A percentile compares a stretch with the other conserved stretches of the same genome.
Evolutionary conservation across 2,797 vertebrate species (phyloP).

Genomic region (Amphiprion clarkii): DNA sequence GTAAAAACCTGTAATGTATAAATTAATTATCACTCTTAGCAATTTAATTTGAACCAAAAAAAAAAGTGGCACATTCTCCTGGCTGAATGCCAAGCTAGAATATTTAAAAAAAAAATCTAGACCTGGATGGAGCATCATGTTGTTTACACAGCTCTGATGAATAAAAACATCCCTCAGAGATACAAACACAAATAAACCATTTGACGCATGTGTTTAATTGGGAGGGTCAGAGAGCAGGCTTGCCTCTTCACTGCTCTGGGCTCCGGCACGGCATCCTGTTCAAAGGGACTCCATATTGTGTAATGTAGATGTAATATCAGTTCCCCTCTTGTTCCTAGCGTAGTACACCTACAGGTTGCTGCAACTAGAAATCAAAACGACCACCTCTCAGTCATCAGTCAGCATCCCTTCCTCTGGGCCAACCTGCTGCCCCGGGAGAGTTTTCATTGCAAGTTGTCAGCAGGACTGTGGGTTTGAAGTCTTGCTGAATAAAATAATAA

Average conservation of each 20-base stretch:
- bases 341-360: constrained; percentile 42
- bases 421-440: constrained; percentile 42
- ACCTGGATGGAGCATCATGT: constrained; percentile 33
- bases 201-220: constrained; percentile 41
- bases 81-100: constrained; percentile 42
- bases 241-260: constrained; percentile 10
- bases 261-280: constrained; percentile 16
- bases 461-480: constrained; percentile 52
- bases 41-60: constrained; percentile 49
- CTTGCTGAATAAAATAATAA: constrained; percentile 43
- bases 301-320: constrained; percentile 50
- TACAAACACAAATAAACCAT: constrained; percentile 32
- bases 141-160: constrained; percentile 40
- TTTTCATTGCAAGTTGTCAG: constrained; percentile 55
- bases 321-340: constrained; percentile 23
- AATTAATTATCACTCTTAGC: constrained; percentile 68
- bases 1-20: constrained; percentile 65
- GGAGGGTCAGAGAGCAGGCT: constrained; percentile 41
- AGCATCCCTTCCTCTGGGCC: constrained; percentile 43
- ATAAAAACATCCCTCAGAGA: constrained; percentile 41
- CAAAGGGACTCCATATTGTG: constrained; percentile 20
- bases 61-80: constrained; percentile 48
- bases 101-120: constrained; percentile 16
- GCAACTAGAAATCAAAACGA: constrained; percentile 52
- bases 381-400: constrained; percentile 55